Conservation (phyloP, 2,113 vertebrate genomes). For the Sarotherodon lohbergeri region DNA sequence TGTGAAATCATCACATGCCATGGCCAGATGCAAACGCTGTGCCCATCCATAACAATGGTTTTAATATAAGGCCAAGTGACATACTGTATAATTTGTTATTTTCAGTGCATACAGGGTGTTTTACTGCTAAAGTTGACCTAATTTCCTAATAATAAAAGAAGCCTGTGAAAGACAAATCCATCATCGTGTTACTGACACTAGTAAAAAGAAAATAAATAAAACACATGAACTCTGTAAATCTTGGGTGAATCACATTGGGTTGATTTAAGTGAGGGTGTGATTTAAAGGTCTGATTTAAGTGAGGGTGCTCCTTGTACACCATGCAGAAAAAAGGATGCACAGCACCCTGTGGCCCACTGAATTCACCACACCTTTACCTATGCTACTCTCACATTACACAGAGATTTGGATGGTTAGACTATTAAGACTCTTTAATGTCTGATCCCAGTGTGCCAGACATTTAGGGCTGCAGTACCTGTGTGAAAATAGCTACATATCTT, state of each 20-base stretch:
- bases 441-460: background rate
- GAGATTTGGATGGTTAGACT: background rate
- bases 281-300: background rate
- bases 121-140: background rate
- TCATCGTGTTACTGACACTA: background rate
- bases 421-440: background rate
- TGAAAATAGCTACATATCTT: background rate
- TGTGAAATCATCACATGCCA: background rate
- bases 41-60: background rate
- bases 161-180: background rate
- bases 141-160: background rate
- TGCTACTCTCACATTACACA: background rate
- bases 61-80: background rate
- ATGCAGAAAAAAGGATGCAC: background rate
- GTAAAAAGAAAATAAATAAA: background rate
- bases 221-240: background rate
- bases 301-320: background rate
- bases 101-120: background rate
- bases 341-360: background rate
- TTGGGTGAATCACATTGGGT: background rate
- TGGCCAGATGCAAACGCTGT: background rate
- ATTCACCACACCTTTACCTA: background rate
- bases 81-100: background rate
- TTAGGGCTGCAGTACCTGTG: background rate
- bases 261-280: background rate